Evolutionary conservation across 1,140 invertebrate genomes (phyloP), one percentile per base, ranked within the genome.

Genomic region (Sweltsa coloradensis): DNA sequence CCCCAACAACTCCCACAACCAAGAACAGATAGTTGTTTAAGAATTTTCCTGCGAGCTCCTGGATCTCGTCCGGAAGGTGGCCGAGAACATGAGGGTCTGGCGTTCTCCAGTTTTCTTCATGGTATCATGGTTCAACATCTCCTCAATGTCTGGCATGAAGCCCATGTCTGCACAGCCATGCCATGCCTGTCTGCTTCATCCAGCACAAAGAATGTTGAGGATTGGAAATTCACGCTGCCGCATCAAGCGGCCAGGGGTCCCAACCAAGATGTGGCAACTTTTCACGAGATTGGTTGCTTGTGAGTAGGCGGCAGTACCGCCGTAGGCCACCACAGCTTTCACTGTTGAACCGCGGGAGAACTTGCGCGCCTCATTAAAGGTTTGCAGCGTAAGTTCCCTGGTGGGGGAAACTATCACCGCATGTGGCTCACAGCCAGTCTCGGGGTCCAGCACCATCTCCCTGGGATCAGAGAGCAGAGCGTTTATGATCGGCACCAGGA

Each of bases 151-250:
- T 0, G 76, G 74, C 51, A 81, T 71, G 59, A 96, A 97, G 6
- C 92, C 89, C 79, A 87, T 85, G 55, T 97, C 92, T 18, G 63
- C 91, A 98, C n/a, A n/a, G n/a, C n/a, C n/a, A n/a, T n/a, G n/a
- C n/a, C n/a, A n/a, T 96, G n/a, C n/a, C 90, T 72, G 65, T 97
- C 94, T 3, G 93, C 95, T 68, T 98, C 95, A 63, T 98, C 95
- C 3, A 98, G 65, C 0, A 98, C 87, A 0, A 96, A 68, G 59
- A 79, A 94, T 4, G 81, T 74, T 0, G 92, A 60, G 5, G 79
- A 76, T 1, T 73, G 65, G 34, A 95, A 83, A 1, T 68, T 73
- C 1, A 97, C 73, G 40, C 82, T 76, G 9, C 76, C 77, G 47
- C 22, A 85, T 68, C 1, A 99, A 68, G 25, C 96, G 72, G 0